These are phyloP conservation scores for Scaptomyza flava DNA, from an alignment of 2,888 invertebrate genomes.

Conservation along the genomic window DNA sequence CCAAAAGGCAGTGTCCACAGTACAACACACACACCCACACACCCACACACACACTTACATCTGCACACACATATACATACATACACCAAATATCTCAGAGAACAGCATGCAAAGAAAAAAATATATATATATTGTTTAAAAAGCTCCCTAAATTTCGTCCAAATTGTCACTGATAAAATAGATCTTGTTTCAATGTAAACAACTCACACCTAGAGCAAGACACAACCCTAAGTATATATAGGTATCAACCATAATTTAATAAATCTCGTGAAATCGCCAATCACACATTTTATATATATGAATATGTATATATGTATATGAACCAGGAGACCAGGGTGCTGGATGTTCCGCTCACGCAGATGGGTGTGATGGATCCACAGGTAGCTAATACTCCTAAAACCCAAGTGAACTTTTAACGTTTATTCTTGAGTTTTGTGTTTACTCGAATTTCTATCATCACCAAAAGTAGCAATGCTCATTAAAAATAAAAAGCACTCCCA, in stretches of 20 bases:
- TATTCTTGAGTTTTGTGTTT: slow-evolving; percentile 65
- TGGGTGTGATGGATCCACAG: slow-evolving; percentile 97
- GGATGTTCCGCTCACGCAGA: slow-evolving; percentile 96
- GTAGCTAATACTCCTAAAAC: slow-evolving; percentile 85
- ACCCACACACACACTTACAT: slow-evolving; percentile 2
- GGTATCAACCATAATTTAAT: slow-evolving; percentile 34
- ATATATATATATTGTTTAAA: slow-evolving; percentile 43
- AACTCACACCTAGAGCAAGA: slow-evolving; percentile 21
- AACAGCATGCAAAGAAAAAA: slow-evolving; percentile 60
- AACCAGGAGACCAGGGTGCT: slow-evolving; percentile 90
- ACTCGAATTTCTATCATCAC: slow-evolving; percentile 53
- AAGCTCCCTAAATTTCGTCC: slow-evolving; percentile 51
- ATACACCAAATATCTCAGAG: slow-evolving; percentile 28
- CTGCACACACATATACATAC: slow-evolving; percentile 18
- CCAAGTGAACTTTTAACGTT: slow-evolving; percentile 52
- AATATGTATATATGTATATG: slow-evolving; percentile 28
- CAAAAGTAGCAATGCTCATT: slow-evolving; percentile 57
- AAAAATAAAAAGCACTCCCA: slow-evolving; percentile 35
- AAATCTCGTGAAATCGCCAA: slow-evolving; percentile 45
- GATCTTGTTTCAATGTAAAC: slow-evolving; percentile 9
- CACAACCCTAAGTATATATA: slow-evolving; percentile 25
- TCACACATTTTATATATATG: slow-evolving; percentile 48
- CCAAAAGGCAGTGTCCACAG: slow-evolving; percentile 23
- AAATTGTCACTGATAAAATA: slow-evolving; percentile 20
- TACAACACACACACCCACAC: slow-evolving; percentile 14